Evolutionary conservation across 2,113 vertebrate species (phyloP).

Genomic region (Semnornis frantzii): DNA sequence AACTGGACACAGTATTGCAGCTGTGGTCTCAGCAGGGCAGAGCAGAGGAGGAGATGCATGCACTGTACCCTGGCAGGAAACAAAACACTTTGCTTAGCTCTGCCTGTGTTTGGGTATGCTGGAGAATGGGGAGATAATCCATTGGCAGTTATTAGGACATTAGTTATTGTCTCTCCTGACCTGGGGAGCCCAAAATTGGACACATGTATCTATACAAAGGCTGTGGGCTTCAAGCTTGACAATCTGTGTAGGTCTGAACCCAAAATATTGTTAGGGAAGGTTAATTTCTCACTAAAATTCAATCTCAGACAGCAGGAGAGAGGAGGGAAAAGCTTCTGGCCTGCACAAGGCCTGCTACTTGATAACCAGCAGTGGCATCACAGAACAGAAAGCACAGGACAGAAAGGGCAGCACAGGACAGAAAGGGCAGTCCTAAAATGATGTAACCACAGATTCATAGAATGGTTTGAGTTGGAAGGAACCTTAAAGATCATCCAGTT

Average conservation of each 20-base stretch:
- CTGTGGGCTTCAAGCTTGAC: neutral
- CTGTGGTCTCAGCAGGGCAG: too few species aligned
- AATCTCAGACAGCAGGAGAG: neutral
- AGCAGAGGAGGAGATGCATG: too few species aligned
- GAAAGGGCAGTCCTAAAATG: neutral
- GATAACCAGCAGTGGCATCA: neutral
- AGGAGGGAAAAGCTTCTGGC: neutral
- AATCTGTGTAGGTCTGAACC: neutral
- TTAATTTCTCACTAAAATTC: neutral
- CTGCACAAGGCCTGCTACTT: neutral
- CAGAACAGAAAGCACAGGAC: too few species aligned
- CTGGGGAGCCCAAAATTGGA: neutral
- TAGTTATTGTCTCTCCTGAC: neutral
- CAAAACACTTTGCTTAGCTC: too few species aligned
- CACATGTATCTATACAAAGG: neutral
- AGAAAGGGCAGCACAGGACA: neutral
- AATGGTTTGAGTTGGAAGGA: too few species aligned
- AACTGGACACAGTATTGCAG: neutral
- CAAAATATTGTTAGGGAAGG: neutral
- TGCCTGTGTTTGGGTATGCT: too few species aligned
- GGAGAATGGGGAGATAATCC: too few species aligned
- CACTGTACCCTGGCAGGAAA: too few species aligned
- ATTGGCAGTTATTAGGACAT: too few species aligned
- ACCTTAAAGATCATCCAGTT: too few species aligned
- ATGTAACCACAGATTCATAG: neutral